Evolutionary conservation across 2,797 vertebrate genomes (phyloP).

Genomic region (Parambassis ranga): DNA sequence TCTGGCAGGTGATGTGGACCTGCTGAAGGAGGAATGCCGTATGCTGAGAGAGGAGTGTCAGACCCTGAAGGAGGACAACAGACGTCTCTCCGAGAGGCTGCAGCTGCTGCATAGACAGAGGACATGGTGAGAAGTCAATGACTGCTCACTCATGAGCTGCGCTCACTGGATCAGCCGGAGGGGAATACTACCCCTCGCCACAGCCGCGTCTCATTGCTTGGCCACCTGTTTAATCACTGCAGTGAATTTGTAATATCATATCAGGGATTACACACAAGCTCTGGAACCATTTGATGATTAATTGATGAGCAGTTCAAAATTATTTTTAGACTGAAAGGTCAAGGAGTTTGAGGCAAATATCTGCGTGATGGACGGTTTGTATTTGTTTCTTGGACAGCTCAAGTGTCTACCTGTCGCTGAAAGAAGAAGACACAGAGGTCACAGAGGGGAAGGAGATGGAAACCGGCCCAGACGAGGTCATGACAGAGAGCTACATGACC

Average conservation of each 20-base stretch:
- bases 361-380: not conserved
- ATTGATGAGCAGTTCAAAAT: not conserved
- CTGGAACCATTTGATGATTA: not conserved
- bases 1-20: conserved; percentile 81
- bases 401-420: conserved; percentile 75
- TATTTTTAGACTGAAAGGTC: not conserved
- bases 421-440: conserved; percentile 69
- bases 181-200: conserved; percentile 19
- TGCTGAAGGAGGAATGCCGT: conserved; percentile 81
- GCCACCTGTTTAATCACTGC: conserved; percentile 53
- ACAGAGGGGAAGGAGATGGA: conserved; percentile 49
- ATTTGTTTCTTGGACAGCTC: conserved; percentile 63
- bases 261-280: conserved; percentile 1
- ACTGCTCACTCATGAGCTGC: conserved; percentile 52
- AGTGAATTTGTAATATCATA: conserved; percentile 2
- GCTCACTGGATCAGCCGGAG: conserved; percentile 39
- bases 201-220: conserved; percentile 8
- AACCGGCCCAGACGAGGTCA: conserved; percentile 51
- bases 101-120: conserved; percentile 84
- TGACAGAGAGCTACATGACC: conserved; percentile 73
- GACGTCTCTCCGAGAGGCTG: conserved; percentile 80
- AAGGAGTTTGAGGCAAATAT: no score
- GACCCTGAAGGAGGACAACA: conserved; percentile 86
- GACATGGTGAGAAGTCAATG: conserved; percentile 72
- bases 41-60: conserved; percentile 82